phyloP scores from a whole-genome alignment of 2,888 invertebrate genomes.

The Cheilosia urbana region DNA sequence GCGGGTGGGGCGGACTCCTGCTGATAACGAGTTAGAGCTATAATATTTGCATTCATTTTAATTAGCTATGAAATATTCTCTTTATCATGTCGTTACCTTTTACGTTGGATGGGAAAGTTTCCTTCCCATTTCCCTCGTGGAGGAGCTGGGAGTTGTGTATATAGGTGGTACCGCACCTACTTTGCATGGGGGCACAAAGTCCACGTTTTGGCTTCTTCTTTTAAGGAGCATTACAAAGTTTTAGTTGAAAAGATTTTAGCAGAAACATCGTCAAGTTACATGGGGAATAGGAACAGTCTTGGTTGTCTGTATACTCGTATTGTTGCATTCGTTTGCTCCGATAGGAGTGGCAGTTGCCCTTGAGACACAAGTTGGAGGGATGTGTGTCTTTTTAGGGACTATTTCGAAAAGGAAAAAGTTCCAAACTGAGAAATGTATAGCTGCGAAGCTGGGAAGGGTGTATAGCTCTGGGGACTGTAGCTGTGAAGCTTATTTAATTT shows the following conservation, averaged over 20 bases:
- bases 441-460: background rate
- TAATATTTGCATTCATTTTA: constrained; percentile 75
- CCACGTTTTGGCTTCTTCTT: constrained; percentile 3
- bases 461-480: background rate
- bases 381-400: background rate
- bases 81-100: constrained; percentile 68
- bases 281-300: background rate
- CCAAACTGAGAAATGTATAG: background rate
- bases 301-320: background rate
- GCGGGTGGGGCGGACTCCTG: background rate
- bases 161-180: no score
- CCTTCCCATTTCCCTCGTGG: background rate
- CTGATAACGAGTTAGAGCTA: constrained; percentile 55
- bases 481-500: background rate
- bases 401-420: background rate
- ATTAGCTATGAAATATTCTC: constrained; percentile 74
- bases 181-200: background rate
- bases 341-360: background rate
- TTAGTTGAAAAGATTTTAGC: background rate
- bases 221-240: constrained; percentile 20
- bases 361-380: background rate
- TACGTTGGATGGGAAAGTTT: constrained; percentile 43
- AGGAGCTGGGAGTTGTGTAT: background rate
- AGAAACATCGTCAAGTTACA: constrained; percentile 5
- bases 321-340: background rate